Base-by-base conservation (phyloP, 2,888 invertebrate species). In the Ectobius pallidus region DNA sequence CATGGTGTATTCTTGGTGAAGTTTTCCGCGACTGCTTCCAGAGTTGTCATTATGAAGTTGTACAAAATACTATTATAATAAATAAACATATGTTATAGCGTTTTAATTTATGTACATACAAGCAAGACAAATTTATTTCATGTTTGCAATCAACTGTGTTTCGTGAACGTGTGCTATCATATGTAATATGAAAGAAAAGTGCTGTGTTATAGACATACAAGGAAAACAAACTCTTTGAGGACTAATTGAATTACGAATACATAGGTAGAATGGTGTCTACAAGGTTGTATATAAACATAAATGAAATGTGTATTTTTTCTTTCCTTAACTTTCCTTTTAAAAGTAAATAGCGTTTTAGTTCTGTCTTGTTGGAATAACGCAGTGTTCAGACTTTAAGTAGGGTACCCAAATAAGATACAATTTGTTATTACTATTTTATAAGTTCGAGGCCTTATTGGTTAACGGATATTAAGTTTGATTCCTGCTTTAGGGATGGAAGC, bases 1-100 rank as follows among this genome's bases (percentile, higher is more conserved):
- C n/a, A n/a, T n/a, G n/a, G n/a, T n/a, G n/a, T n/a, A n/a, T n/a
- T n/a, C n/a, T n/a, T n/a, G n/a, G n/a, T n/a, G n/a, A n/a, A n/a
- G n/a, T n/a, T n/a, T n/a, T n/a, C n/a, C n/a, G n/a, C n/a, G n/a
- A n/a, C n/a, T n/a, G n/a, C n/a, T n/a, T n/a, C n/a, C n/a, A n/a
- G n/a, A n/a, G n/a, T n/a, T n/a, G n/a, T n/a, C n/a, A n/a, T n/a
- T n/a, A n/a, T n/a, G n/a, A n/a, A 30, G 30, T 58, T 58, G 58
- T 58, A 58, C 58, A 58, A 58, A 58, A 22, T 52, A 52, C 11
- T 52, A 52, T 58, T 58, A 58, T 52, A n/a, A 58, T 30, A 30
- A 58, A 58, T 58, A 58, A 32, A 14, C 22, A 0, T 58, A 30
- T 30, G 32, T 58, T 32, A 30, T 58, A 30, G 6, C 30, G 32